Evolutionary conservation across 2,113 vertebrate species (phyloP).

Genomic region (Lathamus discolor): DNA sequence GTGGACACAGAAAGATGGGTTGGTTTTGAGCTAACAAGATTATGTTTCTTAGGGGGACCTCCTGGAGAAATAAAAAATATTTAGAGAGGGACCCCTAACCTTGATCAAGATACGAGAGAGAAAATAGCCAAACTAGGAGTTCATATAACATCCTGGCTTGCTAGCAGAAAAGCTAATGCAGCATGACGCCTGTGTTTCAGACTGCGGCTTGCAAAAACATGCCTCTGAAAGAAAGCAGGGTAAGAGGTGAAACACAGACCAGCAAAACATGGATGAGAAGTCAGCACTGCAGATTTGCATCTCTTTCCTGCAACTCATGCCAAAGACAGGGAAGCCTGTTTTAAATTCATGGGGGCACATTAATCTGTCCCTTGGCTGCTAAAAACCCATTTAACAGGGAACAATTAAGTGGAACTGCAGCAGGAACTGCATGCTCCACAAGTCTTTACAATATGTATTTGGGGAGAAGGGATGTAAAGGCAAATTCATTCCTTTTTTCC

Average conservation of each 20-base stretch:
- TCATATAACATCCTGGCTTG: fast-evolving
- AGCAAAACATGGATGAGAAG: background rate
- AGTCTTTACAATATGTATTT: background rate
- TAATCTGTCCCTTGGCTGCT: slow-evolving; percentile 32
- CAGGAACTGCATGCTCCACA: background rate
- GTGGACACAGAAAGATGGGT: background rate
- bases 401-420: slow-evolving; percentile 27
- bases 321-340: background rate
- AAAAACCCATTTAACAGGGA: slow-evolving; percentile 40
- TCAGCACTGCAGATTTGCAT: background rate
- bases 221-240: background rate
- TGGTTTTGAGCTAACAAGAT: background rate
- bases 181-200: background rate
- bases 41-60: background rate
- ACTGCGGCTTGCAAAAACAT: background rate
- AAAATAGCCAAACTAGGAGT: background rate
- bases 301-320: background rate
- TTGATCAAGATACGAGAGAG: background rate
- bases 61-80: background rate
- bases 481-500: background rate
- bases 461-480: background rate
- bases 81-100: background rate
- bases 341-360: slow-evolving; percentile 52
- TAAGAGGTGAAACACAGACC: background rate
- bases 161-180: background rate